Percentiles rank a stretch among this genome's conserved stretches.
Evolutionary conservation across 2,797 vertebrate species (phyloP).

Genomic region (Lindbergichthys nudifrons): DNA sequence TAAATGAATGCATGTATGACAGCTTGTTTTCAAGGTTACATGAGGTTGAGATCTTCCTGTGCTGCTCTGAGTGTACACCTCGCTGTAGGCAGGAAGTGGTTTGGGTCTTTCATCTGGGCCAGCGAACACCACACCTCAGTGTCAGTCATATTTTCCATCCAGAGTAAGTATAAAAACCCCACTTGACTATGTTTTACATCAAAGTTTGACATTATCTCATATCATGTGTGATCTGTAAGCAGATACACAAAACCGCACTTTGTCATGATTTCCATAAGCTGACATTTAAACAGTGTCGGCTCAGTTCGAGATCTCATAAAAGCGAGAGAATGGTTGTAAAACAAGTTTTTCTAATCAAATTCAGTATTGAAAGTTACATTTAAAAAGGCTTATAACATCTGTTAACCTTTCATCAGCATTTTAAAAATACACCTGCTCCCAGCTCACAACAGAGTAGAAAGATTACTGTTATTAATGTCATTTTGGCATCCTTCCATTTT

Average conservation of each 20-base stretch:
- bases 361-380: slow-evolving; percentile 21
- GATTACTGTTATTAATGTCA: slow-evolving; percentile 23
- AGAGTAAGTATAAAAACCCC: slow-evolving; percentile 43
- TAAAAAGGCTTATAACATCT: slow-evolving; percentile 9
- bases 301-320: slow-evolving; percentile 37
- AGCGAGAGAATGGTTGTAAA: slow-evolving; percentile 23
- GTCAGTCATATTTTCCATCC: slow-evolving; percentile 81
- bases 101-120: slow-evolving; percentile 68
- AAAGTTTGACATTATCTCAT: slow-evolving; percentile 73
- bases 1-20: slow-evolving; percentile 59
- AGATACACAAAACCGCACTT: slow-evolving; percentile 47
- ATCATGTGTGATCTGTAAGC: slow-evolving; percentile 46
- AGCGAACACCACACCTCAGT: slow-evolving; percentile 45
- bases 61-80: slow-evolving; percentile 53
- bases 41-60: slow-evolving; percentile 53
- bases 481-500: slow-evolving; percentile 3
- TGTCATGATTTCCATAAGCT: slow-evolving; percentile 75
- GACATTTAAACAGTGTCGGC: slow-evolving; percentile 66
- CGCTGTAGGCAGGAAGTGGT: slow-evolving; percentile 80
- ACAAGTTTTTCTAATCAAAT: slow-evolving; percentile 19
- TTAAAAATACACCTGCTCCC: slow-evolving; percentile 31
- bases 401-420: slow-evolving; percentile 1
- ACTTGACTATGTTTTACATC: slow-evolving; percentile 63
- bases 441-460: slow-evolving; percentile 6
- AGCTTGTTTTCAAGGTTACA: slow-evolving; percentile 63